Evolutionary conservation across 2,113 vertebrate species (phyloP).

Genomic region (Spea multiplicata): DNA sequence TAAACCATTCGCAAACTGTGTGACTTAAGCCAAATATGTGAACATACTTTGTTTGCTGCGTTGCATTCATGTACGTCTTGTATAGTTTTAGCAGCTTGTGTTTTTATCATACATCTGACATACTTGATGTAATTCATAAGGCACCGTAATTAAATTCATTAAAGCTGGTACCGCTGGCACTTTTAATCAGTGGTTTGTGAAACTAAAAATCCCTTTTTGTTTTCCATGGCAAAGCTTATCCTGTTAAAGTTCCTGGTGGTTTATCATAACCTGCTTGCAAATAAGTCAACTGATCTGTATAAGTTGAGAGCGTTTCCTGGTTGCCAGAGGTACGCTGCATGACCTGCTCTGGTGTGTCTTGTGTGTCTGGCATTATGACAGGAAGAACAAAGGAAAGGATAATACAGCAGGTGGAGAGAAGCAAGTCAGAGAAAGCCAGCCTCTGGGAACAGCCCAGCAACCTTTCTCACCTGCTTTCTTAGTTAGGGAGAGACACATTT

Average conservation of each 20-base stretch:
- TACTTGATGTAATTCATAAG: no score
- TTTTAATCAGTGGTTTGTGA: no score
- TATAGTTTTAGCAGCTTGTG: no score
- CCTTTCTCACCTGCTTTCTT: background rate
- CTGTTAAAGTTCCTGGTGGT: background rate
- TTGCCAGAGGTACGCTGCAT: constrained; percentile 24
- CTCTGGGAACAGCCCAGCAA: constrained; percentile 7
- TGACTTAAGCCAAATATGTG: no score
- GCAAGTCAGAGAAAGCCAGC: constrained; percentile 9
- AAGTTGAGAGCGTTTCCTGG: constrained; percentile 37
- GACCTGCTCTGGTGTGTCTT: constrained; percentile 41
- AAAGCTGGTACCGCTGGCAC: no score
- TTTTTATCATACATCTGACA: no score
- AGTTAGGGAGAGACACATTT: background rate
- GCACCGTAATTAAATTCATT: no score
- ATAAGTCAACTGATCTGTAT: constrained; percentile 38
- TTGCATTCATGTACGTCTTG: no score
- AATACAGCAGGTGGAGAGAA: constrained; percentile 25
- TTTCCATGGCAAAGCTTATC: background rate
- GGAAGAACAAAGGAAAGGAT: constrained; percentile 39
- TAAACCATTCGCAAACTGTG: no score
- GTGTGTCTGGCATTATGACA: constrained; percentile 35
- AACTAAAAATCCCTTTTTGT: background rate
- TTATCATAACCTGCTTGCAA: constrained; percentile 28
- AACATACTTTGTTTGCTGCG: no score